Conservation (phyloP, 2,797 vertebrate genomes). For the Pangasius larnaudii region DNA sequence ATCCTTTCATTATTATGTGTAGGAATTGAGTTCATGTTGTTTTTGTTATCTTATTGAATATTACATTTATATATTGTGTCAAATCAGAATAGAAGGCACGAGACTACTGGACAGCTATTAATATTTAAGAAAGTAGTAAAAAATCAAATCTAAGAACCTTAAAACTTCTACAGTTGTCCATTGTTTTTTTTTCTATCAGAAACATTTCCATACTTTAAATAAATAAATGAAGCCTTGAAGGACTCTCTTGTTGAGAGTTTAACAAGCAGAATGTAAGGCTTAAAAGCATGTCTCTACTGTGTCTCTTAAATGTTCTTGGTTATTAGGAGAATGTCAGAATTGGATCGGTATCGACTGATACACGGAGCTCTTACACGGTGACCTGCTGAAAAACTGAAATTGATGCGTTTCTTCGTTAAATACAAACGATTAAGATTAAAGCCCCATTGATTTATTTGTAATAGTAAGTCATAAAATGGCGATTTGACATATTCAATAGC, state of each 20-base stretch:
- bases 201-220: not conserved
- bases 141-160: not conserved
- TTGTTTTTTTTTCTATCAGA: not conserved
- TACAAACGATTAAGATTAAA: too few relatives aligned
- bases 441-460: not conserved
- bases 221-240: not conserved
- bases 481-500: not conserved
- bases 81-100: not conserved
- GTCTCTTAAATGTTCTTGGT: not conserved
- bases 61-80: not conserved
- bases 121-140: not conserved
- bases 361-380: not conserved
- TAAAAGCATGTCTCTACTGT: not conserved
- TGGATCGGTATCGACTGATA: not conserved
- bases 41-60: not conserved
- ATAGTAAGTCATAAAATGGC: not conserved
- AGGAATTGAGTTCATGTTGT: not conserved
- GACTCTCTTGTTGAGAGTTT: not conserved
- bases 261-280: not conserved
- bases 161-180: not conserved
- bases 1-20: not conserved
- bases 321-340: not conserved
- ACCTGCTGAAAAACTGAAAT: not conserved
- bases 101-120: not conserved
- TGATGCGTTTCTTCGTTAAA: too few relatives aligned